Conservation (phyloP, 2,797 vertebrate genomes). For the Nasua narica region DNA sequence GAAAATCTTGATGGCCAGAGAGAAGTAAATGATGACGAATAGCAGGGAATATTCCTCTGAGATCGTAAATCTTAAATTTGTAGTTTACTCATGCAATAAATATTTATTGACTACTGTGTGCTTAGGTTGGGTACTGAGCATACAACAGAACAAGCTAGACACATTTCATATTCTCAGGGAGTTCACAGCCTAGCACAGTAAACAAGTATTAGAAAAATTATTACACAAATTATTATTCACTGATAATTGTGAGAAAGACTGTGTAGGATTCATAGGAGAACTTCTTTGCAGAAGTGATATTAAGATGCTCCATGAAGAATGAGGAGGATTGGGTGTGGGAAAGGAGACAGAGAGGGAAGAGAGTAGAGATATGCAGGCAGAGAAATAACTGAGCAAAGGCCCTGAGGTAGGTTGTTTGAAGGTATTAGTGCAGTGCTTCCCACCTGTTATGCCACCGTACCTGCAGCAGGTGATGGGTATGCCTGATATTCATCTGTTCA, state of each 20-base stretch:
- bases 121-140: neutral
- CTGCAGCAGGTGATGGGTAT: neutral
- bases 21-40: neutral
- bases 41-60: neutral
- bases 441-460: accelerated
- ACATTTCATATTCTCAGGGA: neutral
- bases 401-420: neutral
- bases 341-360: neutral
- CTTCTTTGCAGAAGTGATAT: neutral
- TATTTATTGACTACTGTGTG: neutral
- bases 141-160: neutral
- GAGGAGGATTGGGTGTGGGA: neutral
- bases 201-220: neutral
- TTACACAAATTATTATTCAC: neutral
- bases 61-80: neutral
- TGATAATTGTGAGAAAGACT: neutral
- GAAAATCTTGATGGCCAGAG: neutral
- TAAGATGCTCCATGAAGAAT: neutral
- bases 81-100: neutral
- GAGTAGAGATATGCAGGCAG: too few species aligned
- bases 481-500: neutral
- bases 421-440: neutral
- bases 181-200: neutral
- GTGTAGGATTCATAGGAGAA: neutral
- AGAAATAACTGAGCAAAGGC: neutral